These are phyloP conservation scores for Melospiza georgiana DNA, from an alignment of 2,113 vertebrate species.

Conservation along the genomic window DNA sequence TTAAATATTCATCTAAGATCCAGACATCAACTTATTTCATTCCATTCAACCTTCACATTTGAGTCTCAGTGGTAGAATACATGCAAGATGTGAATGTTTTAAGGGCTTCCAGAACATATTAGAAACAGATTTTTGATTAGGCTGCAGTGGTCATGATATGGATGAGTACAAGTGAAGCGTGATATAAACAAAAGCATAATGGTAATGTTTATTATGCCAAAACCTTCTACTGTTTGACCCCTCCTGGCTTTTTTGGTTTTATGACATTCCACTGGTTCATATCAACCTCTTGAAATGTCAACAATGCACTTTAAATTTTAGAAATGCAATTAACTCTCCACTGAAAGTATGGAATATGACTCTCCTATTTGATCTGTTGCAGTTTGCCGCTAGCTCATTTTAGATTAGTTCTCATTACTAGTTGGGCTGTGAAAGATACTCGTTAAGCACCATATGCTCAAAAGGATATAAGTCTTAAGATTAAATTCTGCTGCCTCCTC, in stretches of 20 bases:
- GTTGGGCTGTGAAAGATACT: not conserved
- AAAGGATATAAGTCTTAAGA: not conserved
- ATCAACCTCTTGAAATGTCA: not conserved
- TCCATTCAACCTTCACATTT: not conserved
- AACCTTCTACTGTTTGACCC: not conserved
- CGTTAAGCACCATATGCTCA: not conserved
- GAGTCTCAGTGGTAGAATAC: not conserved
- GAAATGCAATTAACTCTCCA: not conserved
- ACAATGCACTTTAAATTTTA: not conserved
- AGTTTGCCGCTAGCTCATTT: not conserved
- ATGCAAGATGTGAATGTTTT: not conserved
- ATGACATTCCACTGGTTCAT: not conserved
- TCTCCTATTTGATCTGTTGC: not conserved
- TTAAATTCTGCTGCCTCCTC: not conserved
- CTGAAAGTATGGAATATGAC: not conserved
- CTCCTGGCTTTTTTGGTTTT: not conserved
- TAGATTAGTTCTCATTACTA: not conserved
- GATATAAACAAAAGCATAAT: not conserved
- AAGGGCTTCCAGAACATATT: not conserved
- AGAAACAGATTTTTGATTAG: slow-evolving; percentile 6
- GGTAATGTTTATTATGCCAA: not conserved
- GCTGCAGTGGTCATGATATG: not conserved
- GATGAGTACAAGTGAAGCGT: not conserved
- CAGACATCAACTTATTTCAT: not conserved
- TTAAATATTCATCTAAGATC: not conserved